phyloP scores from a whole-genome alignment of 2,797 vertebrate genomes.

The Ptychadena robeensis region DNA sequence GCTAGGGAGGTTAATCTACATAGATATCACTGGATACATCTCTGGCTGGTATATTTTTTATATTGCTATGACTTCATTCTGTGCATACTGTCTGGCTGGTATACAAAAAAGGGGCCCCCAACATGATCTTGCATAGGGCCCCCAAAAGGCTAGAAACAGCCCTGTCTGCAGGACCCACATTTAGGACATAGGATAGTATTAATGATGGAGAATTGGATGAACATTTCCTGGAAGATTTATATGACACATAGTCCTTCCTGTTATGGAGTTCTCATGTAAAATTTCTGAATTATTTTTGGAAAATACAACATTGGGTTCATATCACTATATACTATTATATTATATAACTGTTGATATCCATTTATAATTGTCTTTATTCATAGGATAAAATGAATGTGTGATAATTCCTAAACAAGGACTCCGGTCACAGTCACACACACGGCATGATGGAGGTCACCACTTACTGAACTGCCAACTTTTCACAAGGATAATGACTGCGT shows the following conservation, averaged over 20 bases:
- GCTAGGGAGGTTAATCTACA: too few relatives aligned
- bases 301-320: too few relatives aligned
- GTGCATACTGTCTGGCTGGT: too few relatives aligned
- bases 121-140: too few relatives aligned
- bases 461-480: constrained; percentile 26
- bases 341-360: too few relatives aligned
- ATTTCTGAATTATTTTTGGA: background rate
- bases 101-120: too few relatives aligned
- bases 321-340: too few relatives aligned
- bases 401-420: background rate
- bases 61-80: too few relatives aligned
- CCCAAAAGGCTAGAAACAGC: too few relatives aligned
- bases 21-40: too few relatives aligned
- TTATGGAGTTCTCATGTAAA: background rate
- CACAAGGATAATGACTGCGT: background rate
- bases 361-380: too few relatives aligned
- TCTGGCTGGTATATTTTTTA: too few relatives aligned
- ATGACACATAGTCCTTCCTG: background rate
- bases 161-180: background rate
- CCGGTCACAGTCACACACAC: background rate
- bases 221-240: background rate
- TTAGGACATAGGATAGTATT: background rate
- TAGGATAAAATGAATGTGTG: background rate
- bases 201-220: background rate
- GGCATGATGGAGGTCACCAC: background rate